Evolutionary conservation across 2,888 invertebrate genomes (phyloP).

Genomic region (Parapristionchus giblindavisi): DNA sequence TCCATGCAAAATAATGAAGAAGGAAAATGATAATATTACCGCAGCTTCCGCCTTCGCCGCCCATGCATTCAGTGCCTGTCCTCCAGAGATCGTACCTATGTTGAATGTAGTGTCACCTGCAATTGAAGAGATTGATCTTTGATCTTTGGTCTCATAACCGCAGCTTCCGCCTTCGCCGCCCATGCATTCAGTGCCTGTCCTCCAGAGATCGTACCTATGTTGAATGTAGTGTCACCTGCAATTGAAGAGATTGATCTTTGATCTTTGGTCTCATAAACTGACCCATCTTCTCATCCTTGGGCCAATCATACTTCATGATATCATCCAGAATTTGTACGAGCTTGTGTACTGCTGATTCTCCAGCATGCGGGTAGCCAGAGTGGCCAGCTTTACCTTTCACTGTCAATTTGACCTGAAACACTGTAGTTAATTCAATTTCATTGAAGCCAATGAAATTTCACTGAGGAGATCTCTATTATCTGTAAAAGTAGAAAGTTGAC

Average conservation of each 20-base stretch:
- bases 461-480: too few relatives aligned
- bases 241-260: neutral
- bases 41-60: slow-evolving; percentile 57
- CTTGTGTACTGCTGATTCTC: slow-evolving; percentile 61
- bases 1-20: too few relatives aligned
- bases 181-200: slow-evolving; percentile 67
- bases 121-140: neutral
- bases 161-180: slow-evolving; percentile 58
- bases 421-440: too few relatives aligned
- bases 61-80: slow-evolving; percentile 66
- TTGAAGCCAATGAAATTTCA: too few relatives aligned
- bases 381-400: slow-evolving; percentile 57
- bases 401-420: slow-evolving; percentile 47
- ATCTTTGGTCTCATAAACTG: neutral
- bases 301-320: slow-evolving; percentile 57
- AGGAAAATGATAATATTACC: too few relatives aligned
- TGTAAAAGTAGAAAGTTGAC: too few relatives aligned
- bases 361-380: slow-evolving; percentile 64
- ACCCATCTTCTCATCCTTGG: slow-evolving; percentile 50
- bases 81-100: slow-evolving; percentile 63
- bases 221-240: slow-evolving; percentile 64
- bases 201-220: slow-evolving; percentile 62
- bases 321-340: slow-evolving; percentile 61
- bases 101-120: slow-evolving; percentile 64
- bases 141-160: neutral